Base-by-base conservation (phyloP, 2,797 vertebrate species). In the Coregonus ussuriensis region DNA sequence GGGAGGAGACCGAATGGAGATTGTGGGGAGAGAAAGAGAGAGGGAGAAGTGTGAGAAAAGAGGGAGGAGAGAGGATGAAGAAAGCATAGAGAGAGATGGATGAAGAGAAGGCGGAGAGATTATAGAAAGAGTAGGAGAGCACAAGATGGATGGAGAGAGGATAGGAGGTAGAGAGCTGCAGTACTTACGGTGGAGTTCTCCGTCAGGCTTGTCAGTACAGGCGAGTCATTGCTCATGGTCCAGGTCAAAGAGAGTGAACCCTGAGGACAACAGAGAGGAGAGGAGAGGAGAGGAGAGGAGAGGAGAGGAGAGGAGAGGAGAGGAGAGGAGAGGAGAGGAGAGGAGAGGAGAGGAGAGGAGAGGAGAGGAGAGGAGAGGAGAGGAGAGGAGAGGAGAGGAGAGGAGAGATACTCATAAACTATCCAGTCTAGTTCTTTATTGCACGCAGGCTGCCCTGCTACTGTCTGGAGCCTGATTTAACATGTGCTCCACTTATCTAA, bases 141-240 rank as follows among this genome's bases (percentile, higher is more conserved):
- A 63, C n/a, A 63, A 63, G n/a, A 21, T 25, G 59, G 15, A 63
- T 21, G 31, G 67, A 47, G 66, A 33, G 66, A 68, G 66, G 31
- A 33, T 3, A 35, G 18, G 37, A n/a, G 68, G 18, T 18, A n/a
- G 68, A 47, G 37, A 18, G 31, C 7, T 15, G 70, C 1, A 0
- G 25, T 91, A 94, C 97, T 96, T 91, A 99, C 97, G 78, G 97
- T 97, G 86, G 95, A 89, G 81, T 91, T 95, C 87, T 95, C 94
- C 1, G 95, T 96, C 84, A 95, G 85, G 87, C 95, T 97, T 91
- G 95, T 96, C 95, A 97, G 96, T 78, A 95, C 85, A 81, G 94
- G 94, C 81, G 90, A 94, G 88, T 95, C 96, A 96, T 97, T 92
- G 95, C 94, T 97, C 92, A 96, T 96, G 90, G 95, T 97, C 95